Percentiles rank a stretch among this genome's conserved stretches.
These are phyloP conservation scores for Drosophila meridiana DNA, from an alignment of 2,888 invertebrate genomes.

Conservation along the genomic window DNA sequence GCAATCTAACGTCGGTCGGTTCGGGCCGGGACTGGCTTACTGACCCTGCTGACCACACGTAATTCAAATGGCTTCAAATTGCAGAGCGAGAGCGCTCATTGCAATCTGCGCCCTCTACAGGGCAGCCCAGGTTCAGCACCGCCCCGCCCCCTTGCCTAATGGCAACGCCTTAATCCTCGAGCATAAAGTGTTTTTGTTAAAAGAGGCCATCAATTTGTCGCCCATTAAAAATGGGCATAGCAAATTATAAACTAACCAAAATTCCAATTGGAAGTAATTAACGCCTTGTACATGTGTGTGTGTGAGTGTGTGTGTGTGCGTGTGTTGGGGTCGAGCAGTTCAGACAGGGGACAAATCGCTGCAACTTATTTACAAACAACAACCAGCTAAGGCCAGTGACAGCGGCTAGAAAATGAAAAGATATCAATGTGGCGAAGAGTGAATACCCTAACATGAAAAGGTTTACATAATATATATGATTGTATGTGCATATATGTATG, in stretches of 20 bases:
- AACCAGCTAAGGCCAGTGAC: constrained; percentile 6
- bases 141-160: neutral
- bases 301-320: neutral
- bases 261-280: constrained; percentile 75
- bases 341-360: constrained; percentile 73
- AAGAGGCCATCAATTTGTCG: constrained; percentile 61
- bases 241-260: constrained; percentile 68
- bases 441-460: neutral
- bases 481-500: no score
- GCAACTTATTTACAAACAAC: constrained; percentile 71
- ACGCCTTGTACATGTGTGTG: constrained; percentile 47
- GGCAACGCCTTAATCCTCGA: constrained; percentile 15
- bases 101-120: constrained; percentile 20
- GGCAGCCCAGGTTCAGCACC: neutral
- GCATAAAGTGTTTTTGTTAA: constrained; percentile 54
- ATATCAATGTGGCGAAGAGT: neutral
- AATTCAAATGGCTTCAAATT: constrained; percentile 60
- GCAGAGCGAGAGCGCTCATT: constrained; percentile 24
- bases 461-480: neutral
- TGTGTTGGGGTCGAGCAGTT: constrained; percentile 32
- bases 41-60: constrained; percentile 58
- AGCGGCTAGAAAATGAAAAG: neutral
- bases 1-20: constrained; percentile 22
- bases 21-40: constrained; percentile 2
- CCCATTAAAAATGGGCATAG: constrained; percentile 49